phyloP scores from a whole-genome alignment of 2,888 invertebrate genomes.

The Osmoderma eremita region DNA sequence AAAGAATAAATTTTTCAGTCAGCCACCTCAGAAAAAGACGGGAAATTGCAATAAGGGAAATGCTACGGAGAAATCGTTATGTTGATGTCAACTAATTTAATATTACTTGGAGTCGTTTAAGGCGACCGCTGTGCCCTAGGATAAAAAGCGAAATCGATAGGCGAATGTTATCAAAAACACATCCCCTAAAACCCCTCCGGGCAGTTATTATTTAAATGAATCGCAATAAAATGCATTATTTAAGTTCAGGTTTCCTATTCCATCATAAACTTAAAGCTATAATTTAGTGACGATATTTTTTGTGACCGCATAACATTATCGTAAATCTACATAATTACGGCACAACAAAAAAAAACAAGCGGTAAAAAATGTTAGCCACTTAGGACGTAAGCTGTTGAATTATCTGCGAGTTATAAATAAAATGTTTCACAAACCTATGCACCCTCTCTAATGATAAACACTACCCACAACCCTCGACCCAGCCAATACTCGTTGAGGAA shows the following conservation, averaged over 20 bases:
- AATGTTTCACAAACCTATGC: slow-evolving; percentile 51
- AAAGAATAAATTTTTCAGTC: slow-evolving; percentile 21
- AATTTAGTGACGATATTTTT: slow-evolving; percentile 52
- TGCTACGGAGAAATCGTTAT: slow-evolving; percentile 20
- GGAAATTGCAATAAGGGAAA: slow-evolving; percentile 17
- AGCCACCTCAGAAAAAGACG: slow-evolving; percentile 6
- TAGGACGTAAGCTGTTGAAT: slow-evolving; percentile 62
- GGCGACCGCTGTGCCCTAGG: not conserved
- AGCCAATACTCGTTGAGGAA: slow-evolving; percentile 48
- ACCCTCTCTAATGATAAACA: slow-evolving; percentile 46
- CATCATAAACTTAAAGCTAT: slow-evolving; percentile 31
- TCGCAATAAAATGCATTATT: slow-evolving; percentile 1
- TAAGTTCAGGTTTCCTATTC: slow-evolving; percentile 1
- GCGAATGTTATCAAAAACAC: slow-evolving; percentile 7
- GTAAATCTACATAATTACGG: slow-evolving; percentile 62
- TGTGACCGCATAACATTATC: slow-evolving; percentile 56
- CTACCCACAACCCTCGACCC: slow-evolving; percentile 46
- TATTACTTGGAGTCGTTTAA: slow-evolving; percentile 4
- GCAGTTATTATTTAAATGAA: slow-evolving; percentile 20
- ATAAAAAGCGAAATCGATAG: slow-evolving; percentile 14
- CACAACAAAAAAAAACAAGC: slow-evolving; percentile 58
- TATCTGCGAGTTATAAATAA: slow-evolving; percentile 59
- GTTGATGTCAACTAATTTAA: slow-evolving; percentile 33
- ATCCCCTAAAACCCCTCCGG: not conserved
- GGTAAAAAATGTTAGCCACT: slow-evolving; percentile 63